Evolutionary conservation across 2,113 vertebrate genomes (phyloP).

Genomic region (Alectura lathami): DNA sequence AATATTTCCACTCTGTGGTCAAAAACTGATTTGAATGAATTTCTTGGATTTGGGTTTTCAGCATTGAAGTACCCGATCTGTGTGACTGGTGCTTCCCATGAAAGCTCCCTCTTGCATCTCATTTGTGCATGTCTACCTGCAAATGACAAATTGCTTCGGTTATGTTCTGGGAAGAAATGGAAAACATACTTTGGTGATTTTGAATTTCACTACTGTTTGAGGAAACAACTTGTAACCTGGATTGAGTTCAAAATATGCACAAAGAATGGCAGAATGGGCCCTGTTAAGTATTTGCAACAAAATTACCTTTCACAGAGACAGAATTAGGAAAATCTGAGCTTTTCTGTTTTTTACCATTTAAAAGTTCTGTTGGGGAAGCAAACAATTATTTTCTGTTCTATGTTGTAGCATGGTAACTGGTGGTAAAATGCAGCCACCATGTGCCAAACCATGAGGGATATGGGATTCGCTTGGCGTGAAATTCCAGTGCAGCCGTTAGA

Average conservation of each 20-base stretch:
- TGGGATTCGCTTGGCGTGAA: not conserved
- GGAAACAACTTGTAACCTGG: not conserved
- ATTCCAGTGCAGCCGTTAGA: not conserved
- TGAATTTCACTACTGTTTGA: not conserved
- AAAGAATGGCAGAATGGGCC: not conserved
- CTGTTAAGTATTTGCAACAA: not conserved
- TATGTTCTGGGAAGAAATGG: not conserved
- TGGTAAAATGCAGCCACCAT: not conserved
- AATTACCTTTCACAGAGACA: not conserved
- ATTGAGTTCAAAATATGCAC: not conserved
- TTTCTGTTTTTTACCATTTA: not conserved
- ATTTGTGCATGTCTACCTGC: not conserved
- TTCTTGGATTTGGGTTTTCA: not conserved
- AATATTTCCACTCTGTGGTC: not conserved
- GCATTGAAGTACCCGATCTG: not conserved
- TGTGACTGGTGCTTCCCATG: not conserved
- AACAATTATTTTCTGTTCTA: no score
- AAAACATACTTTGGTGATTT: not conserved
- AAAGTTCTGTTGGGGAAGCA: not conserved
- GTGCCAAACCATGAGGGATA: accelerated
- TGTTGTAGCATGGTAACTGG: not conserved
- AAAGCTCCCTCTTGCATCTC: not conserved
- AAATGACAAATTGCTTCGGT: not conserved
- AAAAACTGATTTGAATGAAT: not conserved
- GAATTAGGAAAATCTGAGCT: not conserved